Evolutionary conservation across 2,113 vertebrate species (phyloP), one percentile per base, ranked within the genome.

Genomic region (Bubo scandiacus): DNA sequence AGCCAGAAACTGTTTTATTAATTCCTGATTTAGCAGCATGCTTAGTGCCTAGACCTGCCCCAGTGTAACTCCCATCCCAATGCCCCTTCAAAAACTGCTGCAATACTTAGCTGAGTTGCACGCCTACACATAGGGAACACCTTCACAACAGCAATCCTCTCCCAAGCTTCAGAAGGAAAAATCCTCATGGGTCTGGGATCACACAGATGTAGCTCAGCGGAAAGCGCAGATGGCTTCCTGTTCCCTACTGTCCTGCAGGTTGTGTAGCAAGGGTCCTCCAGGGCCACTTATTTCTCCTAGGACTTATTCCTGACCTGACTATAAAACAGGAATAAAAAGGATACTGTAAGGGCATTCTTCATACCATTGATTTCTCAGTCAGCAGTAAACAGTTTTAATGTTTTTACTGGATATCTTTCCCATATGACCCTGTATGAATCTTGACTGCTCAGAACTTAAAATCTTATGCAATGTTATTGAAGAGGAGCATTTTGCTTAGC

Each of bases 121-220:
- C 0, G 0, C 4, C 6, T 9, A 0, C 1, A 0, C 17, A 6
- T 2, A 49, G 25, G 29, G 40, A 68, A 83, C 0, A 2, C 6
- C 22, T 54, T 77, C 57, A 40, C 47, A 77, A 67, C 51, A 83
- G 54, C 34, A 77, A 29, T 40, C 21, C 18, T 63, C 38, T 74
- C 23, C 20, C 47, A 65, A 18, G 19, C 11, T 90, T 59, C 30
- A 49, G 49, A 73, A 57, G 6, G 11, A 73, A 83, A 89, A 81
- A 11, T 57, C 55, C n/a, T 63, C 26, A 51, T 13, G 5, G 15
- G 7, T 34, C 30, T 81, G 55, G 38, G 27, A 74, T n/a, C 3
- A 1, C 38, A 75, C 6, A 75, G 45, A 36, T 0, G 2, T 51
- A 81, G 59, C 29, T 78, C 47, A n/a, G 22, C 3, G 5, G n/a